Evolutionary conservation across 2,888 invertebrate genomes (phyloP).

Genomic region (Ecliptopera silaceata): DNA sequence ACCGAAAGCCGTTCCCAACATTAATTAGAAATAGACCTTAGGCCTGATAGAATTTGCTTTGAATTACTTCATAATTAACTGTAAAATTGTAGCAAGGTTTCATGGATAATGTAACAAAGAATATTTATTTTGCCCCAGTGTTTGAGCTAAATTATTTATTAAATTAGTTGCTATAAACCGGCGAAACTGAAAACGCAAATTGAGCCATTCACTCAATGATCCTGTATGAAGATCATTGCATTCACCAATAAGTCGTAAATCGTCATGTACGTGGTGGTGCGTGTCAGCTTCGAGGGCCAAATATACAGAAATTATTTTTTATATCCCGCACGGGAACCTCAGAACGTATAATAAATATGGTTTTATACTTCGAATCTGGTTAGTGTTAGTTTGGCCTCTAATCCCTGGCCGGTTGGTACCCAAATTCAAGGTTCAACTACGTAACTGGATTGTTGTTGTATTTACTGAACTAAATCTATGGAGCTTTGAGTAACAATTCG

Average conservation of each 20-base stretch:
- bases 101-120: background rate
- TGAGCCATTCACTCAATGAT: too few relatives aligned
- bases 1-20: constrained; percentile 36
- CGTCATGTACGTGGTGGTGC: too few relatives aligned
- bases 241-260: too few relatives aligned
- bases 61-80: constrained; percentile 9
- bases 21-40: constrained; percentile 41
- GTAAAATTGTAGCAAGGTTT: background rate
- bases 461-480: constrained; percentile 10
- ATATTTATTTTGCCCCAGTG: background rate
- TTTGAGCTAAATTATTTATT: background rate
- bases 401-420: constrained; percentile 3
- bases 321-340: background rate
- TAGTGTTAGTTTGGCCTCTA: constrained; percentile 7
- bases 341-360: background rate
- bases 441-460: constrained; percentile 28
- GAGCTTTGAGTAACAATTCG: constrained; percentile 5
- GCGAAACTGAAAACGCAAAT: too few relatives aligned
- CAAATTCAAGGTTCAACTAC: constrained; percentile 23
- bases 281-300: too few relatives aligned
- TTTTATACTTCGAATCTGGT: constrained; percentile 4
- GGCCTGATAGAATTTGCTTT: constrained; percentile 30
- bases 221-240: too few relatives aligned
- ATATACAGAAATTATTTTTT: background rate
- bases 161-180: background rate